Base-by-base conservation (phyloP, 2,113 vertebrate species). In the Pterocles orientalis region DNA sequence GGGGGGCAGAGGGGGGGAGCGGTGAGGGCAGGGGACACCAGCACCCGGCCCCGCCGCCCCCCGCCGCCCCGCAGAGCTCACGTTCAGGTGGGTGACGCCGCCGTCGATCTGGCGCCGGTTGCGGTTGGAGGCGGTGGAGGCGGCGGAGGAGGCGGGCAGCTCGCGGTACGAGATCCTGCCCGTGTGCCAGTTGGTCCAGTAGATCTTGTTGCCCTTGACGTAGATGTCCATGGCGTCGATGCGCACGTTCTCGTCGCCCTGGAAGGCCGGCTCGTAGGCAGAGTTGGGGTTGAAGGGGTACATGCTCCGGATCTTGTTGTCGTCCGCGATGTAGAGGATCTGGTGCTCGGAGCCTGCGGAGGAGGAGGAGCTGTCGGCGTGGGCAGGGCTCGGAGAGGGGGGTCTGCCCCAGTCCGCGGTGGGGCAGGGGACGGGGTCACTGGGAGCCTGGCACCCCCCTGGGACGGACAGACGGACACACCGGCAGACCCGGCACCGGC, bases 121-220 rank as follows among this genome's bases (percentile, higher is more conserved):
- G 36, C 99, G 99, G 95, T 99, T 99, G 88, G 98, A 98, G 82
- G 99, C 98, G 7, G 98, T 99, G 43, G 98, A 98, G 19, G 98
- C 98, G 0, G 95, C 93, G 0, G 98, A 98, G 7, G 98, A 97
- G 2, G 96, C 88, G 0, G 98, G 99, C 81, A 99, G 98, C 89
- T 99, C 99, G 12, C 98, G 98, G 89, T 98, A 99, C 0, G 99
- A 99, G 97, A 99, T 99, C 51, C 98, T 98, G 71, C 99, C 98
- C 0, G 98, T 99, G 98, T 99, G 99, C 99, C 99, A 99, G 98
- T 99, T 99, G 92, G 99, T 99, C 99, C 99, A 99, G 93, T 99
- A 99, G 98, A 99, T 99, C 48, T 98, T 99, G 96, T 99, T 99
- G 69, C 98, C 99, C 97, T 99, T 99, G 92, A 99, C 94, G 1